These are phyloP conservation scores for Pachyramphus minor DNA, from an alignment of 2,113 vertebrate genomes.

Conservation along the genomic window DNA sequence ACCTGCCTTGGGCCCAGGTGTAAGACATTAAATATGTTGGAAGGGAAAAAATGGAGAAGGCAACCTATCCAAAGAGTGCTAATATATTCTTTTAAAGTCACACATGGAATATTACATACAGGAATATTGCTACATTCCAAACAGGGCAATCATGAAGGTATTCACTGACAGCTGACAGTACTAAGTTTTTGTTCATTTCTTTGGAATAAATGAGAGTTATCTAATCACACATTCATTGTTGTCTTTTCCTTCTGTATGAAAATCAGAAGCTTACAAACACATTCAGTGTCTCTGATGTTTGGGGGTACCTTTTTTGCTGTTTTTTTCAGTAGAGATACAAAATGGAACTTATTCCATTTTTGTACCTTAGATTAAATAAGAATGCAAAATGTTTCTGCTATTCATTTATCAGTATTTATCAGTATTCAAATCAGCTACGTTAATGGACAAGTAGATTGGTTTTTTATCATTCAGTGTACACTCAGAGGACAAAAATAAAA, in stretches of 20 bases:
- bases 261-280: neutral
- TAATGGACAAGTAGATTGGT: neutral
- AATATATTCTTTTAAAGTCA: neutral
- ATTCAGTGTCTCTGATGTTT: neutral
- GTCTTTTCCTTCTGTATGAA: neutral
- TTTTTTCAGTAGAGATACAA: neutral
- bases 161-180: neutral
- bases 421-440: neutral
- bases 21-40: neutral
- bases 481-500: neutral
- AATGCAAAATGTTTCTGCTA: neutral
- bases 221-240: neutral
- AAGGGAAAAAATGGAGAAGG: neutral
- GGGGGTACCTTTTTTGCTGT: neutral
- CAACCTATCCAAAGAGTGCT: neutral
- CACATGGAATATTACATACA: rapidly evolving
- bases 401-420: neutral
- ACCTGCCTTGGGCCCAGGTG: neutral
- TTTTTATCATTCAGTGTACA: neutral
- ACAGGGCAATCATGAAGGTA: neutral
- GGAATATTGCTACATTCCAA: neutral
- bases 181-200: neutral
- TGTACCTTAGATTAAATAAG: neutral
- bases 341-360: neutral
- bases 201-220: neutral